These are phyloP conservation scores for Platanista minor DNA, from an alignment of 2,113 vertebrate genomes.

Conservation along the genomic window DNA sequence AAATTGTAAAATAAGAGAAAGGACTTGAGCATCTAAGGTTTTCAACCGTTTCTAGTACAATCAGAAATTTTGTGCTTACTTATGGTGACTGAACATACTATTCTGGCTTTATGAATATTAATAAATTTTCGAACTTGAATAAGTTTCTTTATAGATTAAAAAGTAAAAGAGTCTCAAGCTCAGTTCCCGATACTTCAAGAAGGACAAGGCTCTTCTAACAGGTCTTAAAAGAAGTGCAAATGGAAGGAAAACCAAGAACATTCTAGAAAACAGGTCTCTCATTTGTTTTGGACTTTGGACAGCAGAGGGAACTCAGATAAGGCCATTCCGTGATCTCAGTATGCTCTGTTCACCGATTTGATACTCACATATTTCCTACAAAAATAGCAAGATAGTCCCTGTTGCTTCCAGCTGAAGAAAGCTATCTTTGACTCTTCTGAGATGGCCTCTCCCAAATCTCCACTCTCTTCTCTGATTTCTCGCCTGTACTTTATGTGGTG, in stretches of 20 bases:
- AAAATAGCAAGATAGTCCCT: background rate
- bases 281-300: background rate
- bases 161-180: background rate
- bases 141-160: background rate
- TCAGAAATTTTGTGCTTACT: background rate
- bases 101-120: background rate
- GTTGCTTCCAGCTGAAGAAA: background rate
- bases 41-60: conserved; percentile 14
- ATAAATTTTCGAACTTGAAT: background rate
- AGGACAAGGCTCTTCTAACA: background rate
- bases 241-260: background rate
- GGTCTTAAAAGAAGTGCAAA: background rate
- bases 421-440: background rate
- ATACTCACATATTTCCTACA: background rate
- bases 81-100: background rate
- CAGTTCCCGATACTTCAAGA: background rate
- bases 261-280: background rate
- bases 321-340: background rate
- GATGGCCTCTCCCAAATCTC: background rate
- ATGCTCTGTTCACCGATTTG: background rate
- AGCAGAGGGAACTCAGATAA: background rate
- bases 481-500: background rate
- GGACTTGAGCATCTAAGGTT: background rate
- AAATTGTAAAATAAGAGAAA: background rate
- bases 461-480: background rate